phyloP scores from a whole-genome alignment of 2,113 vertebrate species.

The Chloropsis cyanopogon region DNA sequence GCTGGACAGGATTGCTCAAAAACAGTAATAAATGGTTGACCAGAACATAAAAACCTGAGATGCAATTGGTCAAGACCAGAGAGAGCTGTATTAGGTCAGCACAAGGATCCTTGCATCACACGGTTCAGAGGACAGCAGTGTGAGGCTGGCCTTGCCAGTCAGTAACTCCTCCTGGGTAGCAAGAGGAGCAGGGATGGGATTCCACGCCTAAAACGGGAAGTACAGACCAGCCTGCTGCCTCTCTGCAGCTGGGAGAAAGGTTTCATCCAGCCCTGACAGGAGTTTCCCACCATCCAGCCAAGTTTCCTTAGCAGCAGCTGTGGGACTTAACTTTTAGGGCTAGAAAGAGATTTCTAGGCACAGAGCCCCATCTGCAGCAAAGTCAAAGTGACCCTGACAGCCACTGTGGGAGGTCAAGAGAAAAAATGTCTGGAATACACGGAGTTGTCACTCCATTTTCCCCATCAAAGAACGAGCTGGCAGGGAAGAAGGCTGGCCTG shows the following conservation, averaged over 20 bases:
- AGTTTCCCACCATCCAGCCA: constrained; percentile 20
- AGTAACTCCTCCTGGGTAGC: background rate
- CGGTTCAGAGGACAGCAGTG: accelerated
- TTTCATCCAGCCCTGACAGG: background rate
- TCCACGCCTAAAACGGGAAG: background rate
- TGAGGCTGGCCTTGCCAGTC: background rate
- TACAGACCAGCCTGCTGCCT: background rate
- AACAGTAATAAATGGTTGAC: background rate
- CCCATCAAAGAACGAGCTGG: background rate
- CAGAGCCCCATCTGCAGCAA: constrained; percentile 30
- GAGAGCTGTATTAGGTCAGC: background rate
- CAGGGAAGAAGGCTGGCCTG: background rate
- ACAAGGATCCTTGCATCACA: accelerated
- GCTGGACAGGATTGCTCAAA: background rate
- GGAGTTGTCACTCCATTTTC: constrained; percentile 10
- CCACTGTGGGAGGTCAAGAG: constrained; percentile 29
- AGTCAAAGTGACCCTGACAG: constrained; percentile 20
- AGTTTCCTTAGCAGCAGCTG: constrained; percentile 26
- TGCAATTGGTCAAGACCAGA: background rate
- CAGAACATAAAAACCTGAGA: background rate
- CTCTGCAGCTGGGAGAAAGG: background rate
- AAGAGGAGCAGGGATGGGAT: background rate
- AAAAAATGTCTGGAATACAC: constrained; percentile 21
- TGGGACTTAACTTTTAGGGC: constrained; percentile 19
- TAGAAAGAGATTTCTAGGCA: constrained; percentile 43